A percentile compares a stretch with the other conserved stretches of the same genome.
These are phyloP conservation scores for Sturnira hondurensis DNA, from an alignment of 2,113 vertebrate genomes.

Conservation along the genomic window DNA sequence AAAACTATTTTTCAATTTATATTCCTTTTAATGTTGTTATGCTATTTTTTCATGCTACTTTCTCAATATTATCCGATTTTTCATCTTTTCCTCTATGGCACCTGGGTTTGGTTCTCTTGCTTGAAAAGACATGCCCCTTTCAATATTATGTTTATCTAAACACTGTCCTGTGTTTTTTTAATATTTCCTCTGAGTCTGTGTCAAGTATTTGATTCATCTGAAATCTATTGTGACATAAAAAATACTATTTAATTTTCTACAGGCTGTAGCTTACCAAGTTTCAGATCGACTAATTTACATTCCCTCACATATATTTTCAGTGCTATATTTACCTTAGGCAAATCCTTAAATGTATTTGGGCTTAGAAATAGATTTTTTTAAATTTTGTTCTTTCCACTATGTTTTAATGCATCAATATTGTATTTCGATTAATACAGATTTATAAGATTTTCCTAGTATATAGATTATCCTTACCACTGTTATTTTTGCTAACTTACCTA, in stretches of 20 bases:
- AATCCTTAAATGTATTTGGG: not conserved
- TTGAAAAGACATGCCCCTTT: not conserved
- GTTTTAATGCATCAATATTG: not conserved
- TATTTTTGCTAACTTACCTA: not conserved
- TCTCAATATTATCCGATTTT: not conserved
- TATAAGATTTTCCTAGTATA: not conserved
- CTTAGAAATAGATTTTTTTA: not conserved
- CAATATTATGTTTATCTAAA: not conserved
- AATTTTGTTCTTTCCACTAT: not conserved
- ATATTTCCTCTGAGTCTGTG: not conserved
- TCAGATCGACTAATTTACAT: not conserved
- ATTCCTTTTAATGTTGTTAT: not conserved
- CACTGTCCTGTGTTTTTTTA: not conserved
- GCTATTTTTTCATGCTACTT: not conserved
- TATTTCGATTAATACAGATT: not conserved
- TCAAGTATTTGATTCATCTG: not conserved
- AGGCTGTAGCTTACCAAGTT: not conserved
- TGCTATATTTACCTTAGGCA: not conserved
- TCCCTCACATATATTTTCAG: not conserved
- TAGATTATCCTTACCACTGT: not conserved
- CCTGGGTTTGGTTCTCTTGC: not conserved
- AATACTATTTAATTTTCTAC: not conserved
- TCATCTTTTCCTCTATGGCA: not conserved
- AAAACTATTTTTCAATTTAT: not conserved
- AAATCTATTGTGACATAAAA: not conserved